Evolutionary conservation across 2,888 invertebrate genomes (phyloP).

Genomic region (Apamea anceps): DNA sequence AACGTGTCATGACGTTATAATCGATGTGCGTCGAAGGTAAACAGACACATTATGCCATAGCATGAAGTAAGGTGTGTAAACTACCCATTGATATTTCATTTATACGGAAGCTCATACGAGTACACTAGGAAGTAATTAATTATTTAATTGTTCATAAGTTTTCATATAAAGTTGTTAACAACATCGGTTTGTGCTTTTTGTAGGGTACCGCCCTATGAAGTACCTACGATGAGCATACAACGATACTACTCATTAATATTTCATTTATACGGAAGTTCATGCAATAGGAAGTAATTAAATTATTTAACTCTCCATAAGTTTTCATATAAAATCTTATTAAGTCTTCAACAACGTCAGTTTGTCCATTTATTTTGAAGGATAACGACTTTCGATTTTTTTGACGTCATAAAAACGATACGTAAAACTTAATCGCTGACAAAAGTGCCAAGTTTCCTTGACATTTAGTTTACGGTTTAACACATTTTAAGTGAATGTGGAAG

Average conservation of each 20-base stretch:
- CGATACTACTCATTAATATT: constrained; percentile 38
- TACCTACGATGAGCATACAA: not conserved
- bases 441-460: constrained; percentile 53
- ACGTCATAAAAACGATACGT: constrained; percentile 50
- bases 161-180: constrained; percentile 42
- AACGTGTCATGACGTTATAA: constrained; percentile 31
- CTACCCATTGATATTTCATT: constrained; percentile 50
- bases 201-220: constrained; percentile 69
- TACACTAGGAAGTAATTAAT: constrained; percentile 64
- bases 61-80: constrained; percentile 15
- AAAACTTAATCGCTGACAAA: constrained; percentile 39
- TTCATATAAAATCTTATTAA: constrained; percentile 48
- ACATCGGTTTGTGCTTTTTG: constrained; percentile 28
- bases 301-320: constrained; percentile 57
- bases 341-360: constrained; percentile 41
- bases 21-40: constrained; percentile 51
- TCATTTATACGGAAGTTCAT: constrained; percentile 63
- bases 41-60: constrained; percentile 20
- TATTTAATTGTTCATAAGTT: constrained; percentile 48
- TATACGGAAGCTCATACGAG: constrained; percentile 62
- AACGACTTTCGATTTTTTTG: constrained; percentile 71
- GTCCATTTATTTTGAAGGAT: constrained; percentile 68
- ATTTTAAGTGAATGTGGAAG: constrained; percentile 14
- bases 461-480: constrained; percentile 24
- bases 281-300: constrained; percentile 64